Base-by-base conservation (phyloP, 2,888 invertebrate genomes). In the Aquatica leii region DNA sequence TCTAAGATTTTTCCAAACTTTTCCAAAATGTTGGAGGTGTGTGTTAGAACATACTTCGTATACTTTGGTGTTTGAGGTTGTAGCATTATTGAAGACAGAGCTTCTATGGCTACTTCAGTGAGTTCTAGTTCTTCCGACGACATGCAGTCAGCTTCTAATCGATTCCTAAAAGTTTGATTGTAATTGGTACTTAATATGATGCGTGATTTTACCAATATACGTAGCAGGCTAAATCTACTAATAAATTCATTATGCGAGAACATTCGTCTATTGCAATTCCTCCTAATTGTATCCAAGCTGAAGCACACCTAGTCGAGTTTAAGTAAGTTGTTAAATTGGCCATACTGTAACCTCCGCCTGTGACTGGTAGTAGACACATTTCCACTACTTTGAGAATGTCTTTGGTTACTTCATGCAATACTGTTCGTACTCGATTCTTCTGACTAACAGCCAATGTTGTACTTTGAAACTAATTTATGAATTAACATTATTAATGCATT, bases 211-310 rank as follows among this genome's bases (percentile, higher is more conserved):
- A 80, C 82, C 82, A 82, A 70, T 82, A 82, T 12, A 80, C 76
- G 71, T 78, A 81, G 71, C 81, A 81, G 18, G 78, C 79, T 35
- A 82, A 75, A 71, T 82, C 81, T 37, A 80, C 78, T 43, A 82
- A 67, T 51, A 81, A 71, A 67, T 78, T 76, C 62, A 78, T 76
- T 34, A 81, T 72, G 24, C 72, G 70, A 15, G 75, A 73, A 67
- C 81, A 81, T 53, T 79, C 77, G 24, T 79, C 79, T 14, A 82
- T 80, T 56, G 77, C 78, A 50, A 81, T 71, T 31, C 80, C 79
- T n/a, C 83, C 87, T 72, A 87, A 81, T 68, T 87, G 86, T 24
- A 90, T 85, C 91, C 91, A 91, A 50, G 85, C 82, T 35, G 82
- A 82, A 9, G 85, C 83, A 75, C 87, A 87, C 71, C 85, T 83